These are phyloP conservation scores for Metallyticus violacea DNA, from an alignment of 2,888 invertebrate genomes.

Conservation along the genomic window DNA sequence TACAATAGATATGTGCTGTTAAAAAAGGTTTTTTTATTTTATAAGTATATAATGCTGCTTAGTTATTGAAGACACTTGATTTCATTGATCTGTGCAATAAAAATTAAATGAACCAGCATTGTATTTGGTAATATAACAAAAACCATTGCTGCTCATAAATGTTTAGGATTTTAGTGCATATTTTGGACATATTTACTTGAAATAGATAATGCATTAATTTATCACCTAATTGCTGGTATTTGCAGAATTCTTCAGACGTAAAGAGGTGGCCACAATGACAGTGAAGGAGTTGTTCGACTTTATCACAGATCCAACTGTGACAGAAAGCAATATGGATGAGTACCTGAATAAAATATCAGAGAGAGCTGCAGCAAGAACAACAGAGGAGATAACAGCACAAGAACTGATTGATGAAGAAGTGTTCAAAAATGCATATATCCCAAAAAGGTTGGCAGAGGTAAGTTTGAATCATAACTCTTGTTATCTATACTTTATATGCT, in stretches of 20 bases:
- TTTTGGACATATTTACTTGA: no score
- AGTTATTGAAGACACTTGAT: no score
- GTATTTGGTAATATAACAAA: no score
- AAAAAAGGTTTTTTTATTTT: no score
- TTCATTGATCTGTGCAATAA: no score
- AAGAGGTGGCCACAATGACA: constrained; percentile 86
- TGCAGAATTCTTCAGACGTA: constrained; percentile 84
- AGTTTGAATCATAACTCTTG: neutral
- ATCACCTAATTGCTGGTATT: no score
- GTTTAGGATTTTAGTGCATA: no score
- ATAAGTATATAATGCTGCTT: no score
- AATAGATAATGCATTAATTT: no score
- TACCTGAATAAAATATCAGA: constrained; percentile 73
- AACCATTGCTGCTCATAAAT: no score
- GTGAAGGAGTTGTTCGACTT: constrained; percentile 93
- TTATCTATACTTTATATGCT: neutral
- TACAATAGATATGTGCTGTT: no score
- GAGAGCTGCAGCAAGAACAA: constrained; percentile 59
- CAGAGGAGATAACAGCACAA: constrained; percentile 65
- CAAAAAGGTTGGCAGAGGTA: constrained; percentile 87
- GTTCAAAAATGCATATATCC: constrained; percentile 91
- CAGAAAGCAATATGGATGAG: constrained; percentile 74
- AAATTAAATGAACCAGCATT: no score
- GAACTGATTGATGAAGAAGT: constrained; percentile 87
- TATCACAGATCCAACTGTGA: constrained; percentile 88